These are phyloP conservation scores for Rhinella marina DNA, from an alignment of 2,797 vertebrate genomes.

Conservation along the genomic window DNA sequence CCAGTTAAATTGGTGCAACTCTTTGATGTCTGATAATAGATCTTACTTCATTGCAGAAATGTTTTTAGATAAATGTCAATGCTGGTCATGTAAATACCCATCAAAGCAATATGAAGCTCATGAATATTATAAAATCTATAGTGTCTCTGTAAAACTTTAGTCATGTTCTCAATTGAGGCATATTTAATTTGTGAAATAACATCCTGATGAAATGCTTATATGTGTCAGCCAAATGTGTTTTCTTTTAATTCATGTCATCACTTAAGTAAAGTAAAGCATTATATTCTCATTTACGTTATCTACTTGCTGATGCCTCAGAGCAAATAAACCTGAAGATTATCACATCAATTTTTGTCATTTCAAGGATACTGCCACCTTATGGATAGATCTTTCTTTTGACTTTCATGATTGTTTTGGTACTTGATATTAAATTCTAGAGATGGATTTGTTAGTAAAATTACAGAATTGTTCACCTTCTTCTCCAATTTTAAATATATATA, in stretches of 20 bases:
- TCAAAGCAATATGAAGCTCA: conserved; percentile 45
- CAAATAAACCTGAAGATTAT: background rate
- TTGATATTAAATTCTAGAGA: too few relatives aligned
- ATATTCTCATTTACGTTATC: background rate
- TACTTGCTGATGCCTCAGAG: background rate
- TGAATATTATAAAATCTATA: conserved; percentile 44
- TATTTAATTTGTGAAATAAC: conserved; percentile 34
- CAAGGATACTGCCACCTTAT: background rate
- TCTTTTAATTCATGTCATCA: conserved; percentile 7
- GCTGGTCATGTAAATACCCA: conserved; percentile 51
- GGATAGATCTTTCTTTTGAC: background rate
- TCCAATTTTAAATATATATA: too few relatives aligned
- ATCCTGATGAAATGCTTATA: conserved; percentile 16
- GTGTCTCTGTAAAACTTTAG: conserved; percentile 26
- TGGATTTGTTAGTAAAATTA: too few relatives aligned
- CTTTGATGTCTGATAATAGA: conserved; percentile 59
- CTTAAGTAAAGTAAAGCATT: conserved; percentile 7
- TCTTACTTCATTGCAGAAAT: conserved; percentile 46
- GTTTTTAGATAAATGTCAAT: conserved; percentile 52
- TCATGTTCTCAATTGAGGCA: conserved; percentile 17
- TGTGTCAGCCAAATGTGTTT: conserved; percentile 28
- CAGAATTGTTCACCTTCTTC: too few relatives aligned
- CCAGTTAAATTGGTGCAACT: conserved; percentile 33
- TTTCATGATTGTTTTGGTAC: too few relatives aligned
- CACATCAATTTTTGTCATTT: background rate